These are phyloP conservation scores for Dryobates pubescens DNA, from an alignment of 2,797 vertebrate genomes.

Conservation along the genomic window DNA sequence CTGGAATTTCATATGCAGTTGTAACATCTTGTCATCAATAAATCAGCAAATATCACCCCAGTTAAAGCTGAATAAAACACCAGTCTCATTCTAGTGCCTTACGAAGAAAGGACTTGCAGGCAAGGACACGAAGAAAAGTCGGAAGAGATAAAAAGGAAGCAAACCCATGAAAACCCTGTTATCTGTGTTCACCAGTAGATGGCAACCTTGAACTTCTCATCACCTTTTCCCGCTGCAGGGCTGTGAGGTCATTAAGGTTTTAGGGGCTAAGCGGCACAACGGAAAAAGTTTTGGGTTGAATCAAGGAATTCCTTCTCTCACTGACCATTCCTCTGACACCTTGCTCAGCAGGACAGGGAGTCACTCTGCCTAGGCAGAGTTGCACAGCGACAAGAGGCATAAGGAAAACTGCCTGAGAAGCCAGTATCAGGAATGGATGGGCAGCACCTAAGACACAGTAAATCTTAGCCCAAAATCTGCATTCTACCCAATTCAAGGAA, in stretches of 20 bases:
- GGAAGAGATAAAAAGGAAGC: neutral
- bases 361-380: accelerated
- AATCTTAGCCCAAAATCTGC: neutral
- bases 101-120: neutral
- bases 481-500: neutral
- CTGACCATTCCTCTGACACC: neutral
- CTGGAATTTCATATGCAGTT: neutral
- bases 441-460: neutral
- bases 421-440: accelerated
- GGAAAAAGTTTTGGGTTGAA: neutral
- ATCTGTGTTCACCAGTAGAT: slow-evolving; percentile 27
- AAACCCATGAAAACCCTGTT: neutral
- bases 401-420: accelerated
- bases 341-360: neutral
- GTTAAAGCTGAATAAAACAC: neutral
- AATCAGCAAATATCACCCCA: neutral
- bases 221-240: neutral
- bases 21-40: neutral
- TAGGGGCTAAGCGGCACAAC: neutral
- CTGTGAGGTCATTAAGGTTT: neutral
- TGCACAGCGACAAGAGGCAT: neutral
- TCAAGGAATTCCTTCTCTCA: neutral
- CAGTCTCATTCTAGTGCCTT: neutral
- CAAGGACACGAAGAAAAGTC: neutral
- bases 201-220: slow-evolving; percentile 61